Percentiles rank a stretch among this genome's conserved stretches.
Evolutionary conservation across 2,113 vertebrate species (phyloP).

Genomic region (Mesocricetus auratus): DNA sequence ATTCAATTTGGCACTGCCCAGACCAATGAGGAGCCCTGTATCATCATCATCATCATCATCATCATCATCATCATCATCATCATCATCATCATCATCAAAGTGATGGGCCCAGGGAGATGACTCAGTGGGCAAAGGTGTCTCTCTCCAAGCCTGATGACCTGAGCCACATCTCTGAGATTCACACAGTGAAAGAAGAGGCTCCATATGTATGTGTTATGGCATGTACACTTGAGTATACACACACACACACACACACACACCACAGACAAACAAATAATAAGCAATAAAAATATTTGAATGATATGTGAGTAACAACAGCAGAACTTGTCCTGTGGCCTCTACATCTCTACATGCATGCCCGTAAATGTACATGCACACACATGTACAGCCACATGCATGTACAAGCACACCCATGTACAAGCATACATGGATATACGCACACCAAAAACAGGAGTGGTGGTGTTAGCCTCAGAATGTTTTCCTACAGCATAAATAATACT

Average conservation of each 20-base stretch:
- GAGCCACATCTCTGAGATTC: not conserved
- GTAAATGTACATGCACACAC: not conserved
- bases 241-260: not conserved
- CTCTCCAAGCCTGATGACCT: not conserved
- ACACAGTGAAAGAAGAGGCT: too few relatives aligned
- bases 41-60: not conserved
- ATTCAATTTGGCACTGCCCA: not conserved
- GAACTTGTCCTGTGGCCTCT: not conserved
- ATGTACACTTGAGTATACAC: not conserved
- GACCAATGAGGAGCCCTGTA: not conserved
- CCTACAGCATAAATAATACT: conserved; percentile 33
- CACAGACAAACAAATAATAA: not conserved
- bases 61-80: not conserved
- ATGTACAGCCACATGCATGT: not conserved
- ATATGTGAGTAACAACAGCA: not conserved
- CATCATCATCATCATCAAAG: not conserved
- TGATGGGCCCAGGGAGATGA: not conserved
- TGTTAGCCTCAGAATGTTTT: not conserved
- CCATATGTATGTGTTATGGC: not conserved
- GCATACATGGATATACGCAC: too few relatives aligned
- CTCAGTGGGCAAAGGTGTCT: not conserved
- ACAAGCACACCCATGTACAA: not conserved
- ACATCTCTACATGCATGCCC: not conserved
- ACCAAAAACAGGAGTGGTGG: not conserved
- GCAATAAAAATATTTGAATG: not conserved